phyloP scores from a whole-genome alignment of 37 sponge, comb jelly and placozoan species.

The Halisarca cf. caerulea region DNA sequence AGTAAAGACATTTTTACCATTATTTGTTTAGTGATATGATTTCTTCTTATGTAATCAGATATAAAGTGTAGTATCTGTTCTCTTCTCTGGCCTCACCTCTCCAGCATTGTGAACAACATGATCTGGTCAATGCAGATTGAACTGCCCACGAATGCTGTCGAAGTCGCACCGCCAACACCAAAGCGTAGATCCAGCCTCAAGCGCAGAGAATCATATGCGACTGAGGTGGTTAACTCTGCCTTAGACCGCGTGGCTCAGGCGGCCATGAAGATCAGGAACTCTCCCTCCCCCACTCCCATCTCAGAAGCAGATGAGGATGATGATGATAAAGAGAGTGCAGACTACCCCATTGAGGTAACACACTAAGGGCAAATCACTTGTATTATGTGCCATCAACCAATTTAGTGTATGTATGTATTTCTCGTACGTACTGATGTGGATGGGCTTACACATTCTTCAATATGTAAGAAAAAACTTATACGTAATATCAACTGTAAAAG shows the following conservation, averaged over 20 bases:
- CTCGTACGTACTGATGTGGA: too few species aligned
- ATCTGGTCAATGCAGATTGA: slow-evolving; percentile 55
- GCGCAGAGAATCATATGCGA: slow-evolving; percentile 35
- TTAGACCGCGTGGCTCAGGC: slow-evolving; percentile 37
- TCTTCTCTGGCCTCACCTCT: not conserved
- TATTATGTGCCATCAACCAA: too few species aligned
- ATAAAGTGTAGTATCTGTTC: not conserved
- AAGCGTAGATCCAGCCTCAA: not conserved
- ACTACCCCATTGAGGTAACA: too few species aligned
- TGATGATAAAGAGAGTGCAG: not conserved
- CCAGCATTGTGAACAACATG: slow-evolving; percentile 69
- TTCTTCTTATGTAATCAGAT: too few species aligned
- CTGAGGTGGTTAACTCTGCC: not conserved
- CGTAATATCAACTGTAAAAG: too few species aligned
- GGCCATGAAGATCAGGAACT: slow-evolving; percentile 26
- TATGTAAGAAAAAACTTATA: too few species aligned
- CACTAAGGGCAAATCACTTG: too few species aligned
- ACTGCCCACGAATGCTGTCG: not conserved
- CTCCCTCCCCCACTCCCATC: not conserved
- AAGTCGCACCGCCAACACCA: not conserved
- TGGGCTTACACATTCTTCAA: too few species aligned
- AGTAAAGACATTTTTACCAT: too few species aligned
- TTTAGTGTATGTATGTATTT: too few species aligned
- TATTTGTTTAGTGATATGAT: too few species aligned
- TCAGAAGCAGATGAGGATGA: slow-evolving; percentile 1